A percentile compares a stretch with the other conserved stretches of the same genome.
Evolutionary conservation across 1,140 invertebrate genomes (phyloP).

Genomic region (Galleria mellonella): DNA sequence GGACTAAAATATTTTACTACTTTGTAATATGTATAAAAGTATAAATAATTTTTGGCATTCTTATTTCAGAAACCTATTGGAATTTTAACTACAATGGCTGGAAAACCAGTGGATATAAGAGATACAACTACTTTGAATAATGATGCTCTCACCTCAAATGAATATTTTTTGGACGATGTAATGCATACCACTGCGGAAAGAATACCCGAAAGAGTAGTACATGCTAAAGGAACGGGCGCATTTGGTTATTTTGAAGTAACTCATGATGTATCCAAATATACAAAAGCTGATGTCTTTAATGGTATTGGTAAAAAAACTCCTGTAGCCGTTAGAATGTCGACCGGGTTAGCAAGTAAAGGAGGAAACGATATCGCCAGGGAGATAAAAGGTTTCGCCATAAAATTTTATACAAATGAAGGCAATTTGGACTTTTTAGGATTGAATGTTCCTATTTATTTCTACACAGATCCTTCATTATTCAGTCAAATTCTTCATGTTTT

Average conservation of each 20-base stretch:
- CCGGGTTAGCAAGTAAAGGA: slow-evolving; percentile 87
- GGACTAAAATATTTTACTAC: too few species aligned
- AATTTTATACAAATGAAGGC: slow-evolving; percentile 83
- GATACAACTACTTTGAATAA: too few species aligned
- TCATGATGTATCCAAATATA: slow-evolving; percentile 89
- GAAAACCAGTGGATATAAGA: too few species aligned
- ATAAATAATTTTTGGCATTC: too few species aligned
- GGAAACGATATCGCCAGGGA: slow-evolving; percentile 85
- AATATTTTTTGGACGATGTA: too few species aligned
- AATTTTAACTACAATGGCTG: too few species aligned
- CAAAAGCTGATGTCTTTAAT: slow-evolving; percentile 87
- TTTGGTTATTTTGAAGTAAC: slow-evolving; percentile 96
- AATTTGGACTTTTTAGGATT: slow-evolving; percentile 82
- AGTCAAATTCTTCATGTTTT: slow-evolving; percentile 74
- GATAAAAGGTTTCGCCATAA: slow-evolving; percentile 79
- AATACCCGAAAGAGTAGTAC: slow-evolving; percentile 34
- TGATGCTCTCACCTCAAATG: too few species aligned
- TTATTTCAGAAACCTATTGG: too few species aligned
- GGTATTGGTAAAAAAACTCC: slow-evolving; percentile 90
- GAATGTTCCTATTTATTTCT: slow-evolving; percentile 82
- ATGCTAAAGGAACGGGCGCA: slow-evolving; percentile 94
- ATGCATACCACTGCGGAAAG: neutral
- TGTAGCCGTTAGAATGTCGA: slow-evolving; percentile 80
- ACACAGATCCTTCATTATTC: slow-evolving; percentile 46
- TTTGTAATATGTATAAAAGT: too few species aligned